These are phyloP conservation scores for Scophthalmus maximus DNA, from an alignment of 2,113 vertebrate genomes.

Conservation along the genomic window DNA sequence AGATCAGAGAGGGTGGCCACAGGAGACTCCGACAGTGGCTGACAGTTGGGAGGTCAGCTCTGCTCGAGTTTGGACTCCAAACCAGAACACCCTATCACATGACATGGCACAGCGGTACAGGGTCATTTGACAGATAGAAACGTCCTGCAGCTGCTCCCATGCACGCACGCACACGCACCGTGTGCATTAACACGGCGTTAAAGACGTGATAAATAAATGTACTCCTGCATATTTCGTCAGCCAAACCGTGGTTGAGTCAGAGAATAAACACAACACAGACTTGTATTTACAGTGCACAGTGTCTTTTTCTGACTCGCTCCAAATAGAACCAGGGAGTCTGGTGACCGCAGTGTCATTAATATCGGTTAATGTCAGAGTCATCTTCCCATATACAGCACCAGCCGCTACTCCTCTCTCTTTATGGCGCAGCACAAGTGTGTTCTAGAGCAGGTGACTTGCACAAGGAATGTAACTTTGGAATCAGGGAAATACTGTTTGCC, in stretches of 20 bases:
- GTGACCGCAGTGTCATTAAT: slow-evolving; percentile 49
- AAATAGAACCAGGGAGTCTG: slow-evolving; percentile 60
- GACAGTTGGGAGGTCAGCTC: not conserved
- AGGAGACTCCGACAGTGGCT: not conserved
- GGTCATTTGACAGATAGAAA: not conserved
- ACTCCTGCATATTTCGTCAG: too few relatives aligned
- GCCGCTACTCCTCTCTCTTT: not conserved
- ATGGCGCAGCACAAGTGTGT: not conserved
- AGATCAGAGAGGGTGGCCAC: slow-evolving; percentile 4
- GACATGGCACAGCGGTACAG: slow-evolving; percentile 14
- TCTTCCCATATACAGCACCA: not conserved
- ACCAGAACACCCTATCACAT: slow-evolving; percentile 39
- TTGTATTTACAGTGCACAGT: not conserved
- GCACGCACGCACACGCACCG: not conserved
- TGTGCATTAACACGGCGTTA: not conserved
- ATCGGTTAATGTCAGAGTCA: slow-evolving; percentile 24
- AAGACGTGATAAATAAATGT: not conserved
- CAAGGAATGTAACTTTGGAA: not conserved
- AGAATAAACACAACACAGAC: slow-evolving; percentile 1
- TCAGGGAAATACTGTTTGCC: not conserved
- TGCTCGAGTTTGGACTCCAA: slow-evolving; percentile 13
- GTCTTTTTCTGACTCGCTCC: slow-evolving; percentile 32
- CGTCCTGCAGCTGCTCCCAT: too few relatives aligned
- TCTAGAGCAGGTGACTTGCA: not conserved
- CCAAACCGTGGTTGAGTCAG: not conserved